Evolutionary conservation across 2,888 invertebrate species (phyloP), one percentile per base, ranked within the genome.

Genomic region (Luperina nickerlii): DNA sequence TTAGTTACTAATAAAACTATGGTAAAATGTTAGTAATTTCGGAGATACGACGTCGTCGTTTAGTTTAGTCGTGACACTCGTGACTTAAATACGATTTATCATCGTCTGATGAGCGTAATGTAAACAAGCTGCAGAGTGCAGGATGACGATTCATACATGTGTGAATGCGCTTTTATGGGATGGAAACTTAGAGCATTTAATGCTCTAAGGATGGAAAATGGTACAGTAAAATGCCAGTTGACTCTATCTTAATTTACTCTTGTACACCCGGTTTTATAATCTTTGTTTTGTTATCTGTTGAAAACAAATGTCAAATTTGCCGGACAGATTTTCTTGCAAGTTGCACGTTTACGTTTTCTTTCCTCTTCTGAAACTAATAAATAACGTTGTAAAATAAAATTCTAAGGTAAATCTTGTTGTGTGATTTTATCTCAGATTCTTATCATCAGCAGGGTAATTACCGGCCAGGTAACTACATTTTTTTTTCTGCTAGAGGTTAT

Each of bases 301-400:
- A 27, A 54, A 45, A 38, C 0, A 66, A 65, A 71, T 63, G 80
- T 79, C 80, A 62, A 81, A 51, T 69, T 82, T 82, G 83, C 83
- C 81, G 78, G 81, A 78, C 6, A 54, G 32, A 48, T 62, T 78
- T 71, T 63, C 62, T 42, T 57, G 9, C 62, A 13, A 71, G 45
- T 83, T 71, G 84, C 81, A 84, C 81, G 81, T 84, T 81, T 70
- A 67, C 62, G 48, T 68, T 84, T 83, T 84, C 62, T 20, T 62
- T 48, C 4, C 8, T 45, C 13, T 27, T 67, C 27, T 71, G 38
- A 67, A 71, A 48, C 62, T 15, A 63, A 32, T 38, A 72, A 11
- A 5, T 24, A 66, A 2, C 27, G n/a, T 42, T 70, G 38, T 69
- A 45, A 27, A 69, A 1, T 80, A 38, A 13, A 57, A 62, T 54